These are phyloP conservation scores for Melitaea cinxia DNA, from an alignment of 1,140 invertebrate genomes.

Conservation along the genomic window DNA sequence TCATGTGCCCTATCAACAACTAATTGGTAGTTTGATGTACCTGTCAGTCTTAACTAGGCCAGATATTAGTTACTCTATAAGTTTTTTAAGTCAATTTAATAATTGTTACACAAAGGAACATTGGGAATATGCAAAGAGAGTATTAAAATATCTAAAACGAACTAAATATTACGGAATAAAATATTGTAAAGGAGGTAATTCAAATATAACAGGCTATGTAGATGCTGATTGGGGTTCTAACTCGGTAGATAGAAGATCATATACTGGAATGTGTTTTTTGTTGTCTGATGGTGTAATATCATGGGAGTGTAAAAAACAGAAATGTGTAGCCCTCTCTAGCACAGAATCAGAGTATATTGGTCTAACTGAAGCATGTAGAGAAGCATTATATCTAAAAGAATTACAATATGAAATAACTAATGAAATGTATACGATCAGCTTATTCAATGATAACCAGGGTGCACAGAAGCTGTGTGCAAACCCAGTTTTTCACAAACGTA, in stretches of 20 bases:
- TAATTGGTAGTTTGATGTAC: background rate
- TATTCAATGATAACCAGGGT: slow-evolving; percentile 13
- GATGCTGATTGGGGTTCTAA: background rate
- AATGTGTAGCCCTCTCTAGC: background rate
- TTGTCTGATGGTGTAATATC: slow-evolving; percentile 5
- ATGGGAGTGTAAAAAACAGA: slow-evolving; percentile 17
- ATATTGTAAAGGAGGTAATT: background rate
- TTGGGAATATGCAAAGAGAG: too few relatives aligned
- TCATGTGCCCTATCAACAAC: slow-evolving; percentile 7
- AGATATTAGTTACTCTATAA: background rate
- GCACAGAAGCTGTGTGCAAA: slow-evolving; percentile 2
- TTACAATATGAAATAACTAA: background rate
- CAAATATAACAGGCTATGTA: background rate
- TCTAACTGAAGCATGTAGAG: background rate
- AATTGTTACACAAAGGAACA: background rate
- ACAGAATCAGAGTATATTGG: slow-evolving; percentile 2
- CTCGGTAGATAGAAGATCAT: background rate
- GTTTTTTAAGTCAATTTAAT: slow-evolving; percentile 13
- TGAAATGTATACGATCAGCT: background rate
- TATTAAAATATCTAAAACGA: background rate
- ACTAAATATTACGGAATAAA: slow-evolving; percentile 3
- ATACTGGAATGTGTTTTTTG: background rate
- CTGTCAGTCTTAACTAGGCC: background rate
- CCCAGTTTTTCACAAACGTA: slow-evolving; percentile 3
- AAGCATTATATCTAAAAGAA: background rate